Conservation (phyloP, 2,797 vertebrate species). For the Amblyopsis hoosieri region DNA sequence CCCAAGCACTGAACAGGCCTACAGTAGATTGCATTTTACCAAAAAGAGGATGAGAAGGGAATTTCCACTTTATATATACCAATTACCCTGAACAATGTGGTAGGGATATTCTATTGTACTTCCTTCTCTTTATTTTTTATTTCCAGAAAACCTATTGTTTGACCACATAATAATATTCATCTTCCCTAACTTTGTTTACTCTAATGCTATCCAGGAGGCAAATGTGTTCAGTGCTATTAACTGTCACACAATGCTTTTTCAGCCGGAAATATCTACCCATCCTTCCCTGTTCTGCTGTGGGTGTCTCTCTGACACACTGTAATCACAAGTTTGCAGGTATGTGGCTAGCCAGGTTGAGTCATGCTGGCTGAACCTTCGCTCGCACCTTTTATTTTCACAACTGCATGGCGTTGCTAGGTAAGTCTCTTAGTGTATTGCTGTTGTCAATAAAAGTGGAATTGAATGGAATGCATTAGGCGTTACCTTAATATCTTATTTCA, state of each 20-base stretch:
- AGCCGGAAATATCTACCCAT: constrained; percentile 10
- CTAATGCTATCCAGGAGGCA: constrained; percentile 12
- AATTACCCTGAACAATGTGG: constrained; percentile 1
- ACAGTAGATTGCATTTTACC: not conserved
- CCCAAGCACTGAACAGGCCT: not conserved
- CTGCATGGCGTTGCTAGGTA: constrained; percentile 47
- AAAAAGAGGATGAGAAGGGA: constrained; percentile 24
- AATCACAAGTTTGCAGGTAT: constrained; percentile 72
- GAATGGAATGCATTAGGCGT: not conserved
- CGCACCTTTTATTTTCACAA: constrained; percentile 51
- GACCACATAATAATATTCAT: too few relatives aligned
- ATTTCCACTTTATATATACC: constrained; percentile 23
- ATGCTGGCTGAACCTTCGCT: constrained; percentile 55
- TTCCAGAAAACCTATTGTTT: too few relatives aligned
- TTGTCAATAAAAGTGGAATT: constrained; percentile 21
- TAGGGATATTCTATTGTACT: constrained; percentile 4
- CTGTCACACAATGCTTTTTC: not conserved
- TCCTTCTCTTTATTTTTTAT: not conserved
- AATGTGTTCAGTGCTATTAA: not conserved
- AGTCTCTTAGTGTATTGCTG: constrained; percentile 53
- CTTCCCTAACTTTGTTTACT: too few relatives aligned
- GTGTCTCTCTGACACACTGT: constrained; percentile 47
- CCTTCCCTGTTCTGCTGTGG: constrained; percentile 30
- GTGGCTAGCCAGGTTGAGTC: constrained; percentile 65
- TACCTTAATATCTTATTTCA: constrained; percentile 7